These are phyloP conservation scores for Apotomis turbidana DNA, from an alignment of 2,888 invertebrate genomes.

Conservation along the genomic window DNA sequence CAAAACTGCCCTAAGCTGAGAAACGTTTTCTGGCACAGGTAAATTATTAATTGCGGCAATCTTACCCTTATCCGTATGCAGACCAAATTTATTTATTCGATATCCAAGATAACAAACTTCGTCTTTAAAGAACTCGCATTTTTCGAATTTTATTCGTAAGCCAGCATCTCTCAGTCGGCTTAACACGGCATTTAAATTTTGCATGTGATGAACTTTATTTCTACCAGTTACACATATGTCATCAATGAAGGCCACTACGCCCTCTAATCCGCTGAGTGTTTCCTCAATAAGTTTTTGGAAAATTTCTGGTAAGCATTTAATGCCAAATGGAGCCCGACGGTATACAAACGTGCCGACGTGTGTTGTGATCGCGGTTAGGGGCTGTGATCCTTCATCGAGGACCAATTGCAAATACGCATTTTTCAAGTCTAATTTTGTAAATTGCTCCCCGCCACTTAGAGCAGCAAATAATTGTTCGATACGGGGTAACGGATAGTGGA, in stretches of 20 bases:
- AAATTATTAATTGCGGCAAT: no score
- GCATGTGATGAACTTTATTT: conserved; percentile 35
- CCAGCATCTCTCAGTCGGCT: conserved; percentile 38
- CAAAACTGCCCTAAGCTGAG: no score
- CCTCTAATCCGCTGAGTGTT: conserved; percentile 4
- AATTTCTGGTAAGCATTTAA: not conserved
- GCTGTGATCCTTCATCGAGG: conserved; percentile 43
- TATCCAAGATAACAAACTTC: conserved; percentile 45
- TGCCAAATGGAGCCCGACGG: conserved; percentile 27
- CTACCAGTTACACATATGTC: conserved; percentile 40
- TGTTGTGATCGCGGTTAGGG: conserved; percentile 47
- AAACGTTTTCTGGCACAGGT: no score
- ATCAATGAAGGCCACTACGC: conserved; percentile 16
- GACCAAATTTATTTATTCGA: conserved; percentile 45
- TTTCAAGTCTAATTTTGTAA: no score
- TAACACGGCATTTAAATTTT: conserved; percentile 46
- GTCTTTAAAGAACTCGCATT: conserved; percentile 46
- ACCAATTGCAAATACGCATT: no score
- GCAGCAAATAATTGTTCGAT: no score
- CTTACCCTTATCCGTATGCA: not conserved
- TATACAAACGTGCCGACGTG: conserved; percentile 46
- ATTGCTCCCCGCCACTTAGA: no score
- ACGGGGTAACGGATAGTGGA: no score
- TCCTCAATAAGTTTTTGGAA: conserved; percentile 12
- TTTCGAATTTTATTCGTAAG: conserved; percentile 43